Conservation (phyloP, 2,797 vertebrate species). For the Lycodopsis pacificus region DNA sequence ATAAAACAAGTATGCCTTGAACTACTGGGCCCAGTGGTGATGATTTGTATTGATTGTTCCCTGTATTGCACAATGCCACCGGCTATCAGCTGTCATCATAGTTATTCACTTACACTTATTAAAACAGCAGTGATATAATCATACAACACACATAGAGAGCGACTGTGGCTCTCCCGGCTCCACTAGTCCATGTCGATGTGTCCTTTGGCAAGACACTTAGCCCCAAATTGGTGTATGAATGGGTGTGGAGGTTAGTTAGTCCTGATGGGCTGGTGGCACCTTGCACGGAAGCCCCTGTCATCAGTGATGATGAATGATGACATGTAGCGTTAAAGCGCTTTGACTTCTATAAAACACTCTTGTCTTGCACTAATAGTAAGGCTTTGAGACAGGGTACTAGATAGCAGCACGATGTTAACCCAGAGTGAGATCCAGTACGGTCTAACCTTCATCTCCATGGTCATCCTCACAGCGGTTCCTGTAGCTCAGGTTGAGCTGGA, state of each 20-base stretch:
- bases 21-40: background rate
- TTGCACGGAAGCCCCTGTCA: too few species aligned
- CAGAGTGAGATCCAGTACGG: background rate
- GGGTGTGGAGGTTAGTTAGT: too few species aligned
- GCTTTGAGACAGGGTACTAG: background rate
- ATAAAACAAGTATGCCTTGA: background rate
- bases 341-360: background rate
- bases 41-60: background rate
- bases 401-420: background rate
- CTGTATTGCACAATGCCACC: background rate
- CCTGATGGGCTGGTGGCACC: too few species aligned
- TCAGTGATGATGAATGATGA: background rate
- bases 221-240: background rate
- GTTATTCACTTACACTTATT: background rate
- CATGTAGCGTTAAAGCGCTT: background rate
- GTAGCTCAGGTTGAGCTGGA: conserved; percentile 89
- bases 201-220: background rate
- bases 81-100: background rate
- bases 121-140: background rate
- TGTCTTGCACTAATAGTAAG: background rate
- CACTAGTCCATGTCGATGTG: background rate
- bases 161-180: background rate
- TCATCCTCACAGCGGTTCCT: conserved; percentile 63
- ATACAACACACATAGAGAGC: background rate
- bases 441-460: conserved; percentile 63